phyloP scores from a whole-genome alignment of 2,888 invertebrate genomes.

The Cybosia mesomella region DNA sequence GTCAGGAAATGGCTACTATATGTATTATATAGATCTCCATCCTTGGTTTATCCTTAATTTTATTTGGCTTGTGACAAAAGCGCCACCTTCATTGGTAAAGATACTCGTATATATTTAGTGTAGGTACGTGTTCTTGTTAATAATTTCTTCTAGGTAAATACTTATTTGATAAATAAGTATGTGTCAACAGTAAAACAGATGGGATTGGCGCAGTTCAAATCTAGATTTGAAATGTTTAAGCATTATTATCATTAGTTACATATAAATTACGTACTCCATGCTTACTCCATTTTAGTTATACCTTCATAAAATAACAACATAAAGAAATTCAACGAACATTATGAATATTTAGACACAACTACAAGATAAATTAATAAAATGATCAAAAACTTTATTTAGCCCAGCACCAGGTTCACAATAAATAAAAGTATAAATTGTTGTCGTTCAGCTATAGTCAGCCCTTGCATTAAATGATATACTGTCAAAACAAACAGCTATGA shows the following conservation, averaged over 20 bases:
- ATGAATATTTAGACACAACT: not conserved
- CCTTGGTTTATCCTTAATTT: slow-evolving; percentile 25
- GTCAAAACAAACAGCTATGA: not conserved
- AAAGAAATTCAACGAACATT: not conserved
- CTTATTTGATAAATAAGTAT: not conserved
- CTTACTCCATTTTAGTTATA: not conserved
- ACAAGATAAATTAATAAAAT: not conserved
- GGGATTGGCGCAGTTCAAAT: too few relatives aligned
- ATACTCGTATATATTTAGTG: not conserved
- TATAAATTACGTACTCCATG: not conserved
- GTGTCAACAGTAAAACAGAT: too few relatives aligned
- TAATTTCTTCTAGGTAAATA: not conserved
- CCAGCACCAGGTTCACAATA: not conserved
- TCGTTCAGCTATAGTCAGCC: not conserved
- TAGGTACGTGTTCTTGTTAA: not conserved
- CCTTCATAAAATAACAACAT: not conserved
- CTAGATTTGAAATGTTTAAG: not conserved
- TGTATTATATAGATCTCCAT: slow-evolving; percentile 29
- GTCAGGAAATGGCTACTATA: slow-evolving; percentile 37
- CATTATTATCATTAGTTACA: not conserved
- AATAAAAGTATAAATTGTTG: not conserved
- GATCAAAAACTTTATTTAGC: not conserved
- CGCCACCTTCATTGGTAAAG: not conserved
- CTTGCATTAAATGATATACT: not conserved
- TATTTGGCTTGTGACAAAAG: not conserved